Evolutionary conservation across 2,888 invertebrate species (phyloP).

Genomic region (Acanthopleura granulata): DNA sequence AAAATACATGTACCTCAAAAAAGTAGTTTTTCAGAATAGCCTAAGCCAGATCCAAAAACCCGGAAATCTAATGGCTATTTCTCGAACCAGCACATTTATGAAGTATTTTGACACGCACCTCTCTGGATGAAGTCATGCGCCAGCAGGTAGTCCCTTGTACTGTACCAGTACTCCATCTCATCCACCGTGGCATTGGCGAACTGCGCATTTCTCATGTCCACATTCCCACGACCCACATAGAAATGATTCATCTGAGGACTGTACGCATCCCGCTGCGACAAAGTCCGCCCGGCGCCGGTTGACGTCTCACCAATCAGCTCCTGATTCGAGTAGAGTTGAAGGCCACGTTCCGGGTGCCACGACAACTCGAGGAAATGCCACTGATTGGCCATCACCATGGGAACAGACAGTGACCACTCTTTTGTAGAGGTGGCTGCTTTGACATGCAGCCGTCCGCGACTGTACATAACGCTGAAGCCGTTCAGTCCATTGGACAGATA

Average conservation of each 20-base stretch:
- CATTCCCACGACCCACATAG: conserved; percentile 50
- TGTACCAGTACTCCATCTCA: conserved; percentile 65
- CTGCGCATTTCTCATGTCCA: conserved; percentile 33
- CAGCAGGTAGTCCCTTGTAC: conserved; percentile 61
- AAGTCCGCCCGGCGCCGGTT: conserved; percentile 20
- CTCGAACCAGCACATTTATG: neutral
- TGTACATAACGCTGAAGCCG: conserved; percentile 54
- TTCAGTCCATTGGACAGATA: conserved; percentile 55
- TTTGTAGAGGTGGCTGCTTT: conserved; percentile 43
- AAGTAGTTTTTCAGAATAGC: too few relatives aligned
- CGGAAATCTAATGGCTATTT: too few relatives aligned
- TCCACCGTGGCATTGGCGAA: conserved; percentile 61
- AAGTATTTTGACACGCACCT: conserved; percentile 43
- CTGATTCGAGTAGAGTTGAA: conserved; percentile 48
- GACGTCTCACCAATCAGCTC: conserved; percentile 32
- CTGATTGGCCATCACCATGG: conserved; percentile 32
- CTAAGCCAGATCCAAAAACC: too few relatives aligned
- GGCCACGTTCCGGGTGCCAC: conserved; percentile 50
- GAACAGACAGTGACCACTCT: conserved; percentile 46
- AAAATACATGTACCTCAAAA: too few relatives aligned
- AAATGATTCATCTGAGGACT: conserved; percentile 35
- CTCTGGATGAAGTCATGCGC: conserved; percentile 64
- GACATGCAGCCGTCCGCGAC: conserved; percentile 38
- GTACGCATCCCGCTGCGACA: conserved; percentile 16
- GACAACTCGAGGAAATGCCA: conserved; percentile 64